These are phyloP conservation scores for Scatophagus argus DNA, from an alignment of 2,113 vertebrate genomes.

Conservation along the genomic window DNA sequence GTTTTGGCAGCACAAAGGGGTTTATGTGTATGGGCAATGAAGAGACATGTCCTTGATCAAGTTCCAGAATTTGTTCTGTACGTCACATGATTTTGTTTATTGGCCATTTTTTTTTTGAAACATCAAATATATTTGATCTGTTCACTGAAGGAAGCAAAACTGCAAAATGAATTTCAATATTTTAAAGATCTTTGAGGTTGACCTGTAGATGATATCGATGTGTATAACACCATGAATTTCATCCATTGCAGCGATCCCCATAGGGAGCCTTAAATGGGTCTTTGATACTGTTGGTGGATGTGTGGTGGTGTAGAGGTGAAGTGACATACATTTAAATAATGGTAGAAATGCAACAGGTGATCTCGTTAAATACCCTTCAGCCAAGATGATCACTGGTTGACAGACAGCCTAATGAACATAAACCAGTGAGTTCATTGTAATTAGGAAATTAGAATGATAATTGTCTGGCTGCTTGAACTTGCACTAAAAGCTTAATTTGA, in stretches of 20 bases:
- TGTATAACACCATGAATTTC: not conserved
- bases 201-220: not conserved
- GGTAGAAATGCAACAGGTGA: slow-evolving; percentile 15
- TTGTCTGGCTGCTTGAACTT: slow-evolving; percentile 43
- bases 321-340: not conserved
- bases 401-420: slow-evolving; percentile 29
- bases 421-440: slow-evolving; percentile 40
- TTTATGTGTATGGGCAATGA: not conserved
- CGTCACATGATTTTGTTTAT: not conserved
- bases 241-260: not conserved
- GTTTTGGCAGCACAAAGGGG: too few relatives aligned
- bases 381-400: slow-evolving; percentile 27
- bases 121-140: too few relatives aligned
- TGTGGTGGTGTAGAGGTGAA: not conserved
- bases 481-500: slow-evolving; percentile 53
- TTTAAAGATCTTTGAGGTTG: not conserved
- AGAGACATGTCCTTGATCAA: not conserved
- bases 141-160: not conserved
- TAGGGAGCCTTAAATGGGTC: not conserved
- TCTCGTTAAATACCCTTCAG: slow-evolving; percentile 18
- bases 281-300: not conserved
- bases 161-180: not conserved
- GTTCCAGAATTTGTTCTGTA: not conserved
- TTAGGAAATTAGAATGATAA: slow-evolving; percentile 44
- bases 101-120: not conserved